Conservation (phyloP, 2,113 vertebrate species). For the Mus pahari region DNA sequence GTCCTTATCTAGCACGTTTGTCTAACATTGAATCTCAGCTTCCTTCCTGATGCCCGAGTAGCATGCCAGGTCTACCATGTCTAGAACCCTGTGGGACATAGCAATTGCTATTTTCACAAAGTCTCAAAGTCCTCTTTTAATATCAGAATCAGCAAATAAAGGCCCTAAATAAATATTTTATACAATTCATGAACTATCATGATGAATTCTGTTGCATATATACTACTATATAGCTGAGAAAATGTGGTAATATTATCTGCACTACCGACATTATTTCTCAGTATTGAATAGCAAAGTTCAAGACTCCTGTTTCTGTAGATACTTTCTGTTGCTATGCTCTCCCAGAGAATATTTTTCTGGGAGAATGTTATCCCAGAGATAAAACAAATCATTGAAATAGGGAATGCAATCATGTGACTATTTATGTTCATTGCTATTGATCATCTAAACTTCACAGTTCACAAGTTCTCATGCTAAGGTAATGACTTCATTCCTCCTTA, state of each 20-base stretch:
- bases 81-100: rapidly evolving
- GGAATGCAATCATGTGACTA: neutral
- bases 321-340: neutral
- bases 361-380: no score
- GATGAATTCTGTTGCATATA: neutral
- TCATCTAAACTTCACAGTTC: neutral
- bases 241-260: neutral
- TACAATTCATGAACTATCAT: neutral
- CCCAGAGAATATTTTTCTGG: no score
- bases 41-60: neutral
- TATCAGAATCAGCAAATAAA: neutral
- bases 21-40: neutral
- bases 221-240: neutral
- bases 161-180: neutral
- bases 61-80: neutral
- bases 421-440: neutral
- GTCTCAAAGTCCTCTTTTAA: neutral
- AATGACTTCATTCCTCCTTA: no score
- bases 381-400: neutral
- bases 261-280: neutral
- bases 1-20: neutral
- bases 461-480: neutral
- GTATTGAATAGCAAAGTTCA: neutral
- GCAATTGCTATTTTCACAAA: neutral
- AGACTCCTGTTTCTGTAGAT: neutral